These are phyloP conservation scores for Ceyx margarethae DNA, from an alignment of 2,113 vertebrate species.

Conservation along the genomic window DNA sequence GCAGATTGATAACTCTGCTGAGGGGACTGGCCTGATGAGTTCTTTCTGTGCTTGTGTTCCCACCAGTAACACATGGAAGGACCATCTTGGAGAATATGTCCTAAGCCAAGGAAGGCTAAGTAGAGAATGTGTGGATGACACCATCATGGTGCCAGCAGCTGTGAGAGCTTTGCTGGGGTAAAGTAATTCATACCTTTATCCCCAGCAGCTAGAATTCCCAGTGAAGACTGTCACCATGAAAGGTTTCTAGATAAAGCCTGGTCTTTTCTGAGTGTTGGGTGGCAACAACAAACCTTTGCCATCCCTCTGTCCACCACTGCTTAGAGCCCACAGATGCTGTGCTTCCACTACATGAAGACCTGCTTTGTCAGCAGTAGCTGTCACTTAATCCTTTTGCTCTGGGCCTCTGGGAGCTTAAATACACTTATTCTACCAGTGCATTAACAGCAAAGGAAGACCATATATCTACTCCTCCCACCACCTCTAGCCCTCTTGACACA, in stretches of 20 bases:
- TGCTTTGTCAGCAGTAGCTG: not conserved
- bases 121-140: not conserved
- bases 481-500: not conserved
- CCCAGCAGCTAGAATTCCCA: not conserved
- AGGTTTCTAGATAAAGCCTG: not conserved
- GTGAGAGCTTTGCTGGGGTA: not conserved
- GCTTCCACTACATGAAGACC: not conserved
- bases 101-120: not conserved
- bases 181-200: not conserved
- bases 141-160: not conserved
- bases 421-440: not conserved
- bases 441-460: not conserved
- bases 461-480: not conserved
- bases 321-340: not conserved
- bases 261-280: not conserved
- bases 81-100: not conserved
- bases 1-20: accelerated
- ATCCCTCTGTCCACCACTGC: not conserved
- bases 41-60: not conserved
- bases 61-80: not conserved
- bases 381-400: not conserved
- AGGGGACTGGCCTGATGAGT: not conserved
- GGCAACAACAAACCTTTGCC: not conserved
- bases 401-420: not conserved
- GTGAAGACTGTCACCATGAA: not conserved